A percentile compares a stretch with the other conserved stretches of the same genome.
phyloP scores from a whole-genome alignment of 2,888 invertebrate genomes.

The Dynastes tityus region DNA sequence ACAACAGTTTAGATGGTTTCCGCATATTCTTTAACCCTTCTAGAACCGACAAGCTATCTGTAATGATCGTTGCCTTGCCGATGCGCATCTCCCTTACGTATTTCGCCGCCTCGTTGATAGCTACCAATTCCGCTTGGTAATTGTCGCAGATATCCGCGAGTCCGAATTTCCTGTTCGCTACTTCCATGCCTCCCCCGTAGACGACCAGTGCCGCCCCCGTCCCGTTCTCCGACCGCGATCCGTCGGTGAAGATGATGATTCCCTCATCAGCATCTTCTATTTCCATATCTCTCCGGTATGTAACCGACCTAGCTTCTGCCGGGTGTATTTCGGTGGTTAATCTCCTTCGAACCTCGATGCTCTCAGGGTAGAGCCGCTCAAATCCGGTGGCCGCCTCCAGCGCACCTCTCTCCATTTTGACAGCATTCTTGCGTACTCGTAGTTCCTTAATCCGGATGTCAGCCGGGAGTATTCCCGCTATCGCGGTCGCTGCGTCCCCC shows the following conservation, averaged over 20 bases:
- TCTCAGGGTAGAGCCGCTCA: neutral
- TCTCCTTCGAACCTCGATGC: neutral
- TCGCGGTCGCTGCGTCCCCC: neutral
- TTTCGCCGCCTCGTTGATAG: neutral
- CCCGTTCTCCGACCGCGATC: no score
- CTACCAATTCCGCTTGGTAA: conserved; percentile 21
- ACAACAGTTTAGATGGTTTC: neutral
- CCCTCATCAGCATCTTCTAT: no score
- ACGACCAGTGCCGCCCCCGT: no score
- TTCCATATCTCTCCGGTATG: no score
- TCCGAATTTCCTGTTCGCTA: no score
- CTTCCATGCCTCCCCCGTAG: no score
- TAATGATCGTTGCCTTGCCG: neutral
- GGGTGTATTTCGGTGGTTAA: neutral
- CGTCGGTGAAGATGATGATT: no score
- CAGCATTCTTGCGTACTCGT: neutral
- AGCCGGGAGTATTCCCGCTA: neutral
- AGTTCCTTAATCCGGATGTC: neutral
- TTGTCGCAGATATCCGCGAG: no score
- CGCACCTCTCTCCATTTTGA: neutral
- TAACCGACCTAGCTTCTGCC: neutral
- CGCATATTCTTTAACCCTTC: neutral
- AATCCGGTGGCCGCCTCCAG: neutral
- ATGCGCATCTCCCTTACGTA: conserved; percentile 6
- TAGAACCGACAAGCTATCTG: conserved; percentile 19